Percentiles rank a stretch among this genome's conserved stretches.
Conservation (phyloP, 2,888 invertebrate species). For the Stegana nigrithorax region DNA sequence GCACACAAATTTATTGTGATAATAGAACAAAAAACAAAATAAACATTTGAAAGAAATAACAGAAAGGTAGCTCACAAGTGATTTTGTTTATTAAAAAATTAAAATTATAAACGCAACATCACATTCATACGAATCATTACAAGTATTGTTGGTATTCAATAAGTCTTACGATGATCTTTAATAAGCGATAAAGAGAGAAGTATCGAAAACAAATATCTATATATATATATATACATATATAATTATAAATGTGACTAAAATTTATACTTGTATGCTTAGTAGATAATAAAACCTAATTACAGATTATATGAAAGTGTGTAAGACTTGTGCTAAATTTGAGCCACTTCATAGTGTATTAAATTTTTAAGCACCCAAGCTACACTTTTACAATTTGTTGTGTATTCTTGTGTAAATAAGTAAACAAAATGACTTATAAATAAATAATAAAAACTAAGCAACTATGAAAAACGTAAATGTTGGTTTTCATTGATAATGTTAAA, state of each 20-base stretch:
- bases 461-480: too few species aligned
- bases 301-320: neutral
- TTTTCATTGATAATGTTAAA: too few species aligned
- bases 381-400: neutral
- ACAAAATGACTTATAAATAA: neutral
- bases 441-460: too few species aligned
- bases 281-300: neutral
- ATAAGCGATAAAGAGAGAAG: neutral
- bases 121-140: neutral
- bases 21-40: neutral
- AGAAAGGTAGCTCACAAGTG: neutral
- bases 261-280: neutral
- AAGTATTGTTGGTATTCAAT: conserved; percentile 11
- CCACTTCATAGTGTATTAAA: neutral
- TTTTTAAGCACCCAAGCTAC: neutral
- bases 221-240: neutral
- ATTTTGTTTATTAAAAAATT: neutral
- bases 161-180: neutral
- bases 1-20: conserved; percentile 3
- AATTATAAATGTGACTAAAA: neutral
- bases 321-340: too few species aligned
- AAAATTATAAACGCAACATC: neutral
- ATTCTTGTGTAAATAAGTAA: too few species aligned
- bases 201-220: neutral
- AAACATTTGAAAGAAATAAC: neutral